phyloP scores from a whole-genome alignment of 2,888 invertebrate species.

The Gastracanthus pulcherrimus region DNA sequence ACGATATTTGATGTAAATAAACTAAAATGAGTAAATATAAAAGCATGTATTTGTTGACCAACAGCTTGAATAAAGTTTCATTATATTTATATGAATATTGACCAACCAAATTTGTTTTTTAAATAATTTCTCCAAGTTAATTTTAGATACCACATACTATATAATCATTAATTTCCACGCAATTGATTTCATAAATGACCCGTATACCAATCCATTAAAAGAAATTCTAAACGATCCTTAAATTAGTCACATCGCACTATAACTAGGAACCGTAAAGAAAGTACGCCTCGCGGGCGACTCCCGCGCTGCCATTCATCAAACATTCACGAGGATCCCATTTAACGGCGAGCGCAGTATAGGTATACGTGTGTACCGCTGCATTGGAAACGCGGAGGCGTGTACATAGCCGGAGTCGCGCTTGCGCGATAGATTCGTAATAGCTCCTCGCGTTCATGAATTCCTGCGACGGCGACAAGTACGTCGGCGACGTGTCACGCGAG shows the following conservation, averaged over 20 bases:
- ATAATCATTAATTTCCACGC: no score
- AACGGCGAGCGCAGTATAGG: background rate
- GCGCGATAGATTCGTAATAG: background rate
- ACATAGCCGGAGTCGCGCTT: background rate
- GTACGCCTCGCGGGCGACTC: background rate
- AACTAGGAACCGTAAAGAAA: background rate
- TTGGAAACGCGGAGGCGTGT: background rate
- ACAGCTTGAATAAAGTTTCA: no score
- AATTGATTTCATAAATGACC: no score
- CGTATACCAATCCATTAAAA: no score
- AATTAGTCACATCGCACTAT: background rate
- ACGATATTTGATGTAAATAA: no score
- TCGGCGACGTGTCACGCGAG: background rate
- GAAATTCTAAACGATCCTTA: background rate
- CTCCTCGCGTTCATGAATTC: background rate
- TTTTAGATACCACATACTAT: no score
- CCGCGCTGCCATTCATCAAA: background rate
- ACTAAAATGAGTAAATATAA: no score
- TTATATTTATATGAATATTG: no score
- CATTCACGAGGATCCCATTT: slow-evolving; percentile 1
- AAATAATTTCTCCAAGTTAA: no score
- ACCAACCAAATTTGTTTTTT: no score
- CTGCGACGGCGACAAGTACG: background rate
- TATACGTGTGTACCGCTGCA: background rate
- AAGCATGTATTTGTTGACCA: no score